These are phyloP conservation scores for Phanerotoma sp. DNA, from an alignment of 2,888 invertebrate species.

Conservation along the genomic window DNA sequence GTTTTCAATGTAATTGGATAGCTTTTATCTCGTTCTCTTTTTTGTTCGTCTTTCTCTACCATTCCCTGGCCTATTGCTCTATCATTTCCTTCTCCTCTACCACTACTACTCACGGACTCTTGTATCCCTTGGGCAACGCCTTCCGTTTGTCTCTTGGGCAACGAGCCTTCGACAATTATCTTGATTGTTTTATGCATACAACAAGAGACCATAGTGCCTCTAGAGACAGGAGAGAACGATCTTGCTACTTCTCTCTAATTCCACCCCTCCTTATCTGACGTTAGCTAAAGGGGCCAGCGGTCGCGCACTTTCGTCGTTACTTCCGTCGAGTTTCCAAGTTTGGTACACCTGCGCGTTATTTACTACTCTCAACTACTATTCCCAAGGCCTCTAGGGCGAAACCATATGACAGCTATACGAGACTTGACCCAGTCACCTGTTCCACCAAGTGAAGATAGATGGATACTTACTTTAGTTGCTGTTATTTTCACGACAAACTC, in stretches of 20 bases:
- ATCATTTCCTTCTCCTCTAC: slow-evolving; percentile 5
- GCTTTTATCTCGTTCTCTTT: slow-evolving; percentile 38
- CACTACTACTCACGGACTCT: slow-evolving; percentile 12
- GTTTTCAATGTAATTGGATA: slow-evolving; percentile 61
- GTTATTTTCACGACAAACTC: neutral
- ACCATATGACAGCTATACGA: slow-evolving; percentile 22
- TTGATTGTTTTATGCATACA: slow-evolving; percentile 58
- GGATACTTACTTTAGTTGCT: neutral
- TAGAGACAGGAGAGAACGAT: slow-evolving; percentile 15
- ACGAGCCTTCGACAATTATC: slow-evolving; percentile 55
- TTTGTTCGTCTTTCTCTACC: slow-evolving; percentile 17
- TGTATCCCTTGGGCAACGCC: slow-evolving; percentile 28
- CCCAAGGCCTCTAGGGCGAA: neutral
- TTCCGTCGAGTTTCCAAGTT: slow-evolving; percentile 37
- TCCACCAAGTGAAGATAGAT: slow-evolving; percentile 1
- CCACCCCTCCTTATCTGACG: neutral
- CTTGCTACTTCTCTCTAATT: neutral
- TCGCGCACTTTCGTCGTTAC: slow-evolving; percentile 27
- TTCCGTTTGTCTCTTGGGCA: slow-evolving; percentile 29
- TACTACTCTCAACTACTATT: slow-evolving; percentile 33
- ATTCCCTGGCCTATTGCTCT: slow-evolving; percentile 18
- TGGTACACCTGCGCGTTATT: slow-evolving; percentile 45
- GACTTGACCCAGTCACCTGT: slow-evolving; percentile 24
- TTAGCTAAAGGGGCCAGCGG: neutral
- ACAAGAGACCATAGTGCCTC: slow-evolving; percentile 33